A percentile compares a stretch with the other conserved stretches of the same genome.
phyloP scores from a whole-genome alignment of 2,113 vertebrate species.

The Hipposideros armiger region DNA sequence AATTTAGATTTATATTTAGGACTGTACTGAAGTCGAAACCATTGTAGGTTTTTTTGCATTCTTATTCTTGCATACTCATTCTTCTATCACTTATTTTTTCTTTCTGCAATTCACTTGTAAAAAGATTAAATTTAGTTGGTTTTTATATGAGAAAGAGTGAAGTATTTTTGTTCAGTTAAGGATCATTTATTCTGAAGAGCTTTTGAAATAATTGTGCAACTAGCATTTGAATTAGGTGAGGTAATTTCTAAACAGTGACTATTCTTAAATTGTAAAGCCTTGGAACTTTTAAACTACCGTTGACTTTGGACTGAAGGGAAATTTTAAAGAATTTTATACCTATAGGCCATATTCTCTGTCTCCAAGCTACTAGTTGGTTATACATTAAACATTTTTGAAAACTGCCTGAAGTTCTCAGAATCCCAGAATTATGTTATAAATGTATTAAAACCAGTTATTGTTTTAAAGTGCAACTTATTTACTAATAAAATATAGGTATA shows the following conservation, averaged over 20 bases:
- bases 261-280: slow-evolving; percentile 4
- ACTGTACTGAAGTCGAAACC: background rate
- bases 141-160: slow-evolving; percentile 27
- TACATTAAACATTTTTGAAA: slow-evolving; percentile 18
- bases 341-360: background rate
- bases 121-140: background rate
- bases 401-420: background rate
- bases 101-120: background rate
- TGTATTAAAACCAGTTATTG: background rate
- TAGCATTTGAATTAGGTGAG: slow-evolving; percentile 49
- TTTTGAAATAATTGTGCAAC: background rate
- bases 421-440: background rate
- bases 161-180: slow-evolving; percentile 31
- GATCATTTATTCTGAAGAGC: slow-evolving; percentile 58
- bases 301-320: slow-evolving; percentile 42
- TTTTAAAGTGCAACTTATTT: slow-evolving; percentile 9
- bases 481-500: background rate
- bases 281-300: background rate
- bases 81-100: background rate
- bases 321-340: background rate
- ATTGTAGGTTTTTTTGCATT: background rate
- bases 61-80: background rate
- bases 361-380: background rate
- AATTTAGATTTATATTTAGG: background rate
- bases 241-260: background rate